These are phyloP conservation scores for Silurus glanis DNA, from an alignment of 2,113 vertebrate genomes.

Conservation along the genomic window DNA sequence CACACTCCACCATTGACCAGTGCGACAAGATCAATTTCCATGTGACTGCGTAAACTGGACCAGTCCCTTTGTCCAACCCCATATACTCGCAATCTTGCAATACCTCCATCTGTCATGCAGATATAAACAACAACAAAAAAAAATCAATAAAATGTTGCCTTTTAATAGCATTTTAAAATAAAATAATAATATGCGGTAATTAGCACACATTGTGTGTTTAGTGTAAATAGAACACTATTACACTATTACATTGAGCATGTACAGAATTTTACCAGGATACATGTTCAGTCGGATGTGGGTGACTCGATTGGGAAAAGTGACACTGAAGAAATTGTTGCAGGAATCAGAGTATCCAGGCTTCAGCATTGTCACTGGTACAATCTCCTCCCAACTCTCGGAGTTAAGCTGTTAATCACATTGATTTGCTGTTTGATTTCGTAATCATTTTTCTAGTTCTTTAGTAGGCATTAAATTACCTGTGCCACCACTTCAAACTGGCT, in stretches of 20 bases:
- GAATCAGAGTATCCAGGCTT: slow-evolving; percentile 69
- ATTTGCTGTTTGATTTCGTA: neutral
- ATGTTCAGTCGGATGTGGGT: slow-evolving; percentile 85
- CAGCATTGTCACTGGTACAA: slow-evolving; percentile 72
- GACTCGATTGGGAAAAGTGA: slow-evolving; percentile 66
- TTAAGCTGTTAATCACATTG: slow-evolving; percentile 68
- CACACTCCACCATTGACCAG: slow-evolving; percentile 80
- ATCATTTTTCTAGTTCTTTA: neutral
- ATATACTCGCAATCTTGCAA: slow-evolving; percentile 78
- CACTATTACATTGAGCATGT: neutral
- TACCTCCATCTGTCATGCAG: slow-evolving; percentile 76
- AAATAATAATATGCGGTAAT: neutral
- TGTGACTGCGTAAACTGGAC: slow-evolving; percentile 59
- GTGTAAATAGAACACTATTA: neutral
- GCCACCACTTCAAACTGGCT: slow-evolving; percentile 67
- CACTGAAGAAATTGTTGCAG: slow-evolving; percentile 76
- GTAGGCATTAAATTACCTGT: slow-evolving; percentile 61
- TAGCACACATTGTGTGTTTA: neutral
- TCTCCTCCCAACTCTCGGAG: slow-evolving; percentile 73
- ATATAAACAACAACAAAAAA: neutral
- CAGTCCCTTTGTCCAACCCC: slow-evolving; percentile 78
- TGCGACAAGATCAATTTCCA: slow-evolving; percentile 73
- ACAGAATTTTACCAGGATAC: slow-evolving; percentile 72
- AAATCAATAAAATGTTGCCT: neutral
- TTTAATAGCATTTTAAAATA: neutral